Conservation (phyloP, 2,888 invertebrate genomes). For the Corbicula japonica region DNA sequence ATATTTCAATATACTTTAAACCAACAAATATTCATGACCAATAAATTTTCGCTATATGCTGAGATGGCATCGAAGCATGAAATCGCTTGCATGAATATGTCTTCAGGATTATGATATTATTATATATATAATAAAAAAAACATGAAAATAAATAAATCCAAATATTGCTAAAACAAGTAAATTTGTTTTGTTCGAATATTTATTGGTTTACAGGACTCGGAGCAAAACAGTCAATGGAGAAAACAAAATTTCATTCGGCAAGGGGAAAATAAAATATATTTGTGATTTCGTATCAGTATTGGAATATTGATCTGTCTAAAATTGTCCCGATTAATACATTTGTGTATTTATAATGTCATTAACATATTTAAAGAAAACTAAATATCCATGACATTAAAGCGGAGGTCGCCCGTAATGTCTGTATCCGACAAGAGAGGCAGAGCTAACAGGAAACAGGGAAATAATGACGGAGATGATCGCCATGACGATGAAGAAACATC, state of each 20-base stretch:
- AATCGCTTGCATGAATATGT: too few relatives aligned
- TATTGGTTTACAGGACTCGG: too few relatives aligned
- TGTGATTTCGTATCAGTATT: not conserved
- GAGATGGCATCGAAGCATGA: too few relatives aligned
- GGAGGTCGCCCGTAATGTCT: conserved; percentile 53
- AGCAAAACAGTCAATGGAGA: not conserved
- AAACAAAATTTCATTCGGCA: not conserved
- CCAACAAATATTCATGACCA: too few relatives aligned
- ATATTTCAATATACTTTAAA: too few relatives aligned
- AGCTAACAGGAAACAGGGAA: conserved; percentile 71
- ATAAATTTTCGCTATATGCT: too few relatives aligned
- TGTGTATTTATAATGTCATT: not conserved
- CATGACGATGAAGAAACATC: conserved; percentile 76
- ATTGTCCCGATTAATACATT: not conserved
- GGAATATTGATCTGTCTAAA: not conserved
- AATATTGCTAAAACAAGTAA: too few relatives aligned
- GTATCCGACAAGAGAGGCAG: conserved; percentile 63
- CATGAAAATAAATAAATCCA: too few relatives aligned
- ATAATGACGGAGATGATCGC: conserved; percentile 74
- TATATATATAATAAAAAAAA: too few relatives aligned
- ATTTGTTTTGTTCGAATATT: too few relatives aligned
- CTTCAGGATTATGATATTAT: too few relatives aligned
- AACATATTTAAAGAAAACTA: not conserved
- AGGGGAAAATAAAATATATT: not conserved
- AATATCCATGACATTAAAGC: conserved; percentile 17